Evolutionary conservation across 2,888 invertebrate genomes (phyloP).

Genomic region (Nomada goodeniana): DNA sequence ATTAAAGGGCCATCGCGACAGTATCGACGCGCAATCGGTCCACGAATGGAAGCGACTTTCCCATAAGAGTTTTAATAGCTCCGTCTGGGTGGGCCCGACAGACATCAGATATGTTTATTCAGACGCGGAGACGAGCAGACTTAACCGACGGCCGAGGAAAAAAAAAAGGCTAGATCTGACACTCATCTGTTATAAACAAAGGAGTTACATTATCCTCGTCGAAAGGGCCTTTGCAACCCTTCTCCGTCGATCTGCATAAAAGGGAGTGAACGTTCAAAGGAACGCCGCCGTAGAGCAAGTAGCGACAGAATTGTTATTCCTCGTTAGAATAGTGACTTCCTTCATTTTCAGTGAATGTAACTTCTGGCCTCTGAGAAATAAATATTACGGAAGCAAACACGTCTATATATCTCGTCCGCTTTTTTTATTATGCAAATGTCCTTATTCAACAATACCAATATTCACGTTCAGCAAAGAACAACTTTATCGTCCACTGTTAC

Average conservation of each 20-base stretch:
- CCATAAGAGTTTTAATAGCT: conserved; percentile 82
- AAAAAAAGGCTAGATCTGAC: conserved; percentile 77
- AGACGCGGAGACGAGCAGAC: conserved; percentile 79
- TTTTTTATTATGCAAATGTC: too few relatives aligned
- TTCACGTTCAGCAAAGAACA: too few relatives aligned
- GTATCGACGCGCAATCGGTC: conserved; percentile 30
- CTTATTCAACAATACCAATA: too few relatives aligned
- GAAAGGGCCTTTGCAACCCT: conserved; percentile 57
- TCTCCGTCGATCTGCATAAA: conserved; percentile 44
- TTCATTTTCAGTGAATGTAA: background rate
- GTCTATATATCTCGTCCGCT: too few relatives aligned
- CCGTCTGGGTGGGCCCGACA: conserved; percentile 81
- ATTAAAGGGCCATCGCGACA: conserved; percentile 25
- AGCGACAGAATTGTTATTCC: background rate
- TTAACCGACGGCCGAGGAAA: conserved; percentile 72
- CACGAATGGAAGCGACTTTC: conserved; percentile 67
- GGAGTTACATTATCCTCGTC: conserved; percentile 78
- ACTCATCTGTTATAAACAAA: conserved; percentile 81
- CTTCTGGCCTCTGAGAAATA: background rate
- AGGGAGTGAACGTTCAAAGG: conserved; percentile 32
- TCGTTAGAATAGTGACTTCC: background rate
- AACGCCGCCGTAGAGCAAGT: background rate
- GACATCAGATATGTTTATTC: conserved; percentile 83
- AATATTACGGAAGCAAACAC: too few relatives aligned
- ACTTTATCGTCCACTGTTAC: too few relatives aligned